Base-by-base conservation (phyloP, 1,140 invertebrate species). In the Pomacea maculata region DNA sequence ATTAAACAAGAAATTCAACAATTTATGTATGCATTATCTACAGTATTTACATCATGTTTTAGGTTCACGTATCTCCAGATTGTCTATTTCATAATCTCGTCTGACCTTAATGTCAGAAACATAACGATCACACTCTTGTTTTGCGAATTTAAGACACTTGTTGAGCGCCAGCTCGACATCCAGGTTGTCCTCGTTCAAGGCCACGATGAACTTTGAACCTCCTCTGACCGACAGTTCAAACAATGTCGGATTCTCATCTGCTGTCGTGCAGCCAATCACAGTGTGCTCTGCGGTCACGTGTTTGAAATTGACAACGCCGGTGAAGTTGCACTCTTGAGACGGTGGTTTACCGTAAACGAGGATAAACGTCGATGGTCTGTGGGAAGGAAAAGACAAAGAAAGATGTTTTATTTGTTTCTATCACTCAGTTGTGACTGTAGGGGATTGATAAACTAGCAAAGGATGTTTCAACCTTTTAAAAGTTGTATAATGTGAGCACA, bases 251-350 rank as follows among this genome's bases (percentile, higher is more conserved):
- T 78, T 80, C 19, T 83, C 80, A 34, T 83, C 72, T 71, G 65
- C 77, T 12, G 87, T 80, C 0, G 87, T 86, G 77, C 83, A 86
- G 14, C 83, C 86, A 64, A 89, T 80, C 29, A 88, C 81, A 34
- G 87, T 89, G 72, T 87, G 84, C 29, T 89, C 88, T 80, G 86
- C 83, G 10, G 84, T 83, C 19, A 89, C 83, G 67, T 87, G 85
- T 80, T 83, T 81, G 8, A 87, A 84, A 72, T 86, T 86, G 19
- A 89, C 68, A 15, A 86, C 79, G 29, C 84, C 84, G 12, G 87
- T 87, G 80, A 89, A 89, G 14, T 85, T 82, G 80, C 87, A 89
- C 15, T 86, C 85, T 67, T 87, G 86, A 25, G 76, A 52, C 5
- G 88, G 88, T 15, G 85, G 84, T 57, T 83, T 83, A 0, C 88